Percentiles rank a stretch among this genome's conserved stretches.
Evolutionary conservation across 2,888 invertebrate species (phyloP).

Genomic region (Zeuzera pyrina): DNA sequence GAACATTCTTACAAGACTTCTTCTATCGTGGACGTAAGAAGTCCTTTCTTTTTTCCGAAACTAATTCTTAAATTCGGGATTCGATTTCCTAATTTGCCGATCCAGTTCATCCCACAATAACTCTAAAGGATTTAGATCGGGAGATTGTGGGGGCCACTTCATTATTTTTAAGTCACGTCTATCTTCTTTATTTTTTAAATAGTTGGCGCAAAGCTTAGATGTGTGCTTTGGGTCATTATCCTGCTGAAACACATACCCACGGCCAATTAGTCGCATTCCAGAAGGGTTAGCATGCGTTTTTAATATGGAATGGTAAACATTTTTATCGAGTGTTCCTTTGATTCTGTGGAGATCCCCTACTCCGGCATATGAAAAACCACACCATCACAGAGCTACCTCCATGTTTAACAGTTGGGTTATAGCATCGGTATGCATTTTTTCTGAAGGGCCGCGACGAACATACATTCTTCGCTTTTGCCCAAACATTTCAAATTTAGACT

Average conservation of each 20-base stretch:
- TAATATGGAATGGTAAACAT: neutral
- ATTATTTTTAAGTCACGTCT: neutral
- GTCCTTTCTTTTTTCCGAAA: too few species aligned
- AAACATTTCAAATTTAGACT: neutral
- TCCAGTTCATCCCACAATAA: too few species aligned
- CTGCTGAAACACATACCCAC: neutral
- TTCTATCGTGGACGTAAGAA: too few species aligned
- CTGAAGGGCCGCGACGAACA: neutral
- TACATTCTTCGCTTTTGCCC: neutral
- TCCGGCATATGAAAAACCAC: too few species aligned
- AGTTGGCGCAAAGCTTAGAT: neutral
- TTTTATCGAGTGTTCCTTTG: neutral
- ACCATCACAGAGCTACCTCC: too few species aligned
- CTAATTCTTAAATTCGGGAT: too few species aligned
- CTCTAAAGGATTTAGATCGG: too few species aligned
- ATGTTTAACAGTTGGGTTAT: too few species aligned
- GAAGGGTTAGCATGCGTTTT: conserved; percentile 1
- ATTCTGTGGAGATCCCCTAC: too few species aligned
- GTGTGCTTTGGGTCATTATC: too few species aligned
- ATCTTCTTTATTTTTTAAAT: neutral
- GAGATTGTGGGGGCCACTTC: neutral
- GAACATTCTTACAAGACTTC: too few species aligned
- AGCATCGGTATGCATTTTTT: neutral
- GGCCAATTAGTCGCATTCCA: neutral
- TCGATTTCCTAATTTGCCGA: too few species aligned